phyloP scores from a whole-genome alignment of 2,113 vertebrate species.

The Pongo pygmaeus region DNA sequence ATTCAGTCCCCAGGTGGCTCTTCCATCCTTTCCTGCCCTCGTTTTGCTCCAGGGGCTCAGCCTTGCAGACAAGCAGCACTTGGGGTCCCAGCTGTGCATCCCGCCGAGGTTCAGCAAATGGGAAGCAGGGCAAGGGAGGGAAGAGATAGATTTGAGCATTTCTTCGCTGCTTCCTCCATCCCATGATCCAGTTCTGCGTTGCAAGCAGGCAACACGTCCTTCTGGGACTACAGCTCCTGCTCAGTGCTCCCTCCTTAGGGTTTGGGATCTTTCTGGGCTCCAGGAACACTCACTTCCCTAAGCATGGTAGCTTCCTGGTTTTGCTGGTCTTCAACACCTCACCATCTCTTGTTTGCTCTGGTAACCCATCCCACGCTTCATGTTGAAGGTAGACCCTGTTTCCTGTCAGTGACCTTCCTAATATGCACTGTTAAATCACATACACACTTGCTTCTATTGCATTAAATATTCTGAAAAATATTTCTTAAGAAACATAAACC shows the following conservation, averaged over 20 bases:
- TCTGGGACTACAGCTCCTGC: fast-evolving
- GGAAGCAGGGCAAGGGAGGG: fast-evolving
- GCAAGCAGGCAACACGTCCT: fast-evolving
- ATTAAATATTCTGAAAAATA: background rate
- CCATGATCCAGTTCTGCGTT: fast-evolving
- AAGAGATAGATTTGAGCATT: fast-evolving
- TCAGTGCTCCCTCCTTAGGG: background rate
- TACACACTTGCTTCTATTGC: background rate
- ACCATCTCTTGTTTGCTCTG: too few relatives aligned
- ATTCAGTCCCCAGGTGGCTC: fast-evolving
- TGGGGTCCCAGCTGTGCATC: background rate
- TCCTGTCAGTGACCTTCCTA: background rate
- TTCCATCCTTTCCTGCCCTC: fast-evolving
- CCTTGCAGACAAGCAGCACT: background rate
- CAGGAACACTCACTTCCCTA: background rate
- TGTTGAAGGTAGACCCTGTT: fast-evolving
- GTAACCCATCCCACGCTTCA: too few relatives aligned
- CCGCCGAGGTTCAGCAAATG: background rate
- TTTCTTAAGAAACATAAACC: background rate
- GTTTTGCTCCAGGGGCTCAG: fast-evolving
- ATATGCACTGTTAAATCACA: fast-evolving
- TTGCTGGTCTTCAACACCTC: background rate
- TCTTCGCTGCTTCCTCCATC: background rate
- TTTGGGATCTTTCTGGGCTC: background rate
- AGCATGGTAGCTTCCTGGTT: background rate